Base-by-base conservation (phyloP, 2,113 vertebrate genomes). In the Meriones unguiculatus region DNA sequence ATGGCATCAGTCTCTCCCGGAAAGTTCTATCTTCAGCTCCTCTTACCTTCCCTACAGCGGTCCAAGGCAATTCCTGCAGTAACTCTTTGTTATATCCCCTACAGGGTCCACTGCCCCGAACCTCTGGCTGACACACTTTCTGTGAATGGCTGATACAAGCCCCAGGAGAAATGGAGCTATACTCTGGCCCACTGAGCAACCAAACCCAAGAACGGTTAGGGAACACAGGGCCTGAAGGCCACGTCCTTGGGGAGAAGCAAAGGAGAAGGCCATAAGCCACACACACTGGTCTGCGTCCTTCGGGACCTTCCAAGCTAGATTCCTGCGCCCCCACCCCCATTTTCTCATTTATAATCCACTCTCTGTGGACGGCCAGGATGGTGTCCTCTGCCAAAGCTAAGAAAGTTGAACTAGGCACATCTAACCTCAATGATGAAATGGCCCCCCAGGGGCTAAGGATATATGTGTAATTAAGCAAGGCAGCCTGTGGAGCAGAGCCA, bases 91-190 rank as follows among this genome's bases (percentile, higher is more conserved):
- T 54, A 14, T 76, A 77, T 85, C 64, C 41, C 20, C 12, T 62
- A 10, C 41, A 52, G 70, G 10, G 62, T 81, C 76, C 65, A 67
- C 54, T 90, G 85, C 91, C 96, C 75, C 90, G 64, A 59, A 96
- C 22, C 22, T 30, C 18, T 81, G 65, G 77, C 35, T 73, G 41
- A 88, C 18, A 78, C 1, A 64, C 72, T 72, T 86, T 92, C 77
- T 92, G 32, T 67, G 35, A 95, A 90, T 80, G 62, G 70, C 52
- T 91, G 52, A 73, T 15, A 38, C 32, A 84, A 84, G 78, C 87
- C 72, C 30, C 62, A 72, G 65, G 57, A 91, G 82, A 93, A 93
- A 92, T 22, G 22, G 50, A 81, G 50, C 32, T 76, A 2, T n/a
- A 52, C 52, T 76, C 64, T 90, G 52, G 76, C 38, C n/a, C 25